Conservation (phyloP, 2,797 vertebrate genomes). For the Thaleichthys pacificus region DNA sequence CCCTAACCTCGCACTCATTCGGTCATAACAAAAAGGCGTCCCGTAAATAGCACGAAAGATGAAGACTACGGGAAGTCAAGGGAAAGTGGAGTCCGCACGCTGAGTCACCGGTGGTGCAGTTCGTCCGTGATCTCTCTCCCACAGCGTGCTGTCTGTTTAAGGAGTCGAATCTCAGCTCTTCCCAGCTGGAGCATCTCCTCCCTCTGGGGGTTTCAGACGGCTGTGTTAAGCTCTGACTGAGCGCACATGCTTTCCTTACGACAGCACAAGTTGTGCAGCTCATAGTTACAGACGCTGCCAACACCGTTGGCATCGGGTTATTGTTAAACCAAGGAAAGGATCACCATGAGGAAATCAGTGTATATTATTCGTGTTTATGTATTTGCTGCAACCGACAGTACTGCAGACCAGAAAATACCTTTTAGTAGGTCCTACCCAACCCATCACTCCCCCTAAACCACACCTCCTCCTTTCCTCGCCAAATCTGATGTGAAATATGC, state of each 20-base stretch:
- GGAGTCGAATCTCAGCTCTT: not conserved
- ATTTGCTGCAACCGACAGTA: too few species aligned
- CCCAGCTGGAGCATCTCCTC: conserved; percentile 10
- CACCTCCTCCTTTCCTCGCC: not conserved
- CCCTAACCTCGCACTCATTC: too few species aligned
- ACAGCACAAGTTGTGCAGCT: not conserved
- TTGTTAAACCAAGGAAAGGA: not conserved
- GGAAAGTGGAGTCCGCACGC: too few species aligned
- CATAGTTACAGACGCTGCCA: not conserved
- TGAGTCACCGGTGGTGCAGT: too few species aligned
- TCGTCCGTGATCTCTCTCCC: not conserved
- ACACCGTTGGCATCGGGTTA: not conserved
- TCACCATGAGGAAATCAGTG: not conserved
- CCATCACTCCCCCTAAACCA: not conserved
- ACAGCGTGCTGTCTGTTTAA: not conserved
- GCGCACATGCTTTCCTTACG: not conserved
- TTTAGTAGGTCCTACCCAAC: too few species aligned
- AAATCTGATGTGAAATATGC: not conserved
- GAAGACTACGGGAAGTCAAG: too few species aligned
- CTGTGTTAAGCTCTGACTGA: not conserved
- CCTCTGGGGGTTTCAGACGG: not conserved
- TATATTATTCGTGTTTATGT: not conserved
- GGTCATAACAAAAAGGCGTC: too few species aligned
- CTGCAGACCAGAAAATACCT: not conserved
- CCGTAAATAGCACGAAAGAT: too few species aligned